Evolutionary conservation across 2,113 vertebrate species (phyloP), one percentile per base, ranked within the genome.

Genomic region (Tetrao urogallus): DNA sequence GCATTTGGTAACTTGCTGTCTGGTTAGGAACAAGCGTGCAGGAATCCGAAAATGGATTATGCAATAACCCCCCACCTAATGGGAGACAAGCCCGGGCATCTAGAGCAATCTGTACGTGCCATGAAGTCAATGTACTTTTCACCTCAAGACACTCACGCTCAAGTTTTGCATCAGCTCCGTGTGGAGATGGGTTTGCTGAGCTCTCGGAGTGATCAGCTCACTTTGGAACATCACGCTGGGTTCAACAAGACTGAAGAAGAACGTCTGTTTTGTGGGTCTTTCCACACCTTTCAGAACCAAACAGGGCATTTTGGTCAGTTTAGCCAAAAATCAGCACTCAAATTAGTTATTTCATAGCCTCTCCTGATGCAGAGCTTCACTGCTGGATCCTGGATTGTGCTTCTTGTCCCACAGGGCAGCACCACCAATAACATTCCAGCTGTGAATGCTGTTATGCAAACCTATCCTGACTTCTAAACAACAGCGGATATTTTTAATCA

Each of bases 31-130:
- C 3, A 65, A 92, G 34, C 4, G 0, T 48, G 57, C 34, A 84
- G 86, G 73, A 86, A 78, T 69, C 86, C 93, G 94, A 88, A 90
- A 95, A 93, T 90, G 61, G 96, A 94, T 95, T 88, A 88, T 94
- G 76, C 86, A 81, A 67, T 94, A 93, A 94, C 92, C 50, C 11
- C 34, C 65, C 60, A 80, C 65, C 74, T 93, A 93, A 92, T 56
- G 34, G 90, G 70, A 94, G 76, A 81, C 90, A 95, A 96, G 88
- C 76, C 82, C 2, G 6, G 77, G 80, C 95, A 92, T 1, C 2
- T 3, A 86, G 73, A 93, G 73, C 83, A 94, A 90, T 42, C 67
- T 64, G 88, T 86, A 63, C 79, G 70, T 3, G 65, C 73, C 67
- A 80, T 30, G 86, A 96, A 85, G 90, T 87, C 73, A 11, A 83